Conservation (phyloP, 2,888 invertebrate species). For the Andricus quercusramuli region DNA sequence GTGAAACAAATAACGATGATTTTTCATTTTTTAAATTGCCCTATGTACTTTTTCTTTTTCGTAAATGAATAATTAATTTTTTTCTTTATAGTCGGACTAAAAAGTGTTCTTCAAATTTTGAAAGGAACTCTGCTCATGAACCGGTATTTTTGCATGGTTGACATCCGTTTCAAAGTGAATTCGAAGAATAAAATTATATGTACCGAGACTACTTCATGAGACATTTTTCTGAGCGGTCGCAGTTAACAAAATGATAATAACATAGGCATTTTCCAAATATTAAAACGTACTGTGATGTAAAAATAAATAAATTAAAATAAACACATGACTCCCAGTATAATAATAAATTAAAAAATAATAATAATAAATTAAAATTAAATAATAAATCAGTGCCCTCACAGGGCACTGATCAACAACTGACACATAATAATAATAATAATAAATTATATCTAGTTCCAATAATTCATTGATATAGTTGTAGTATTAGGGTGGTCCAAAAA, state of each 20-base stretch:
- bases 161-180: not conserved
- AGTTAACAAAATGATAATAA: slow-evolving; percentile 6
- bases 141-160: slow-evolving; percentile 18
- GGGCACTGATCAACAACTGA: too few relatives aligned
- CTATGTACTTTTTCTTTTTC: too few relatives aligned
- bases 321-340: not conserved
- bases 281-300: not conserved
- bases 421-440: too few relatives aligned
- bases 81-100: not conserved
- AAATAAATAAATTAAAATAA: slow-evolving; percentile 8
- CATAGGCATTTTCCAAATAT: not conserved
- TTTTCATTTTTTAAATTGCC: too few relatives aligned
- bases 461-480: too few relatives aligned
- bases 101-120: not conserved
- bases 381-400: too few relatives aligned
- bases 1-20: too few relatives aligned
- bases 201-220: slow-evolving; percentile 13
- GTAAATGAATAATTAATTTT: too few relatives aligned
- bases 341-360: too few relatives aligned
- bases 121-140: not conserved
- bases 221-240: not conserved
- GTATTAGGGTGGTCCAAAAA: too few relatives aligned
- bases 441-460: too few relatives aligned
- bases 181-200: slow-evolving; percentile 8
- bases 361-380: too few relatives aligned